These are phyloP conservation scores for Erinaceus europaeus DNA, from an alignment of 2,113 vertebrate genomes.

Conservation along the genomic window DNA sequence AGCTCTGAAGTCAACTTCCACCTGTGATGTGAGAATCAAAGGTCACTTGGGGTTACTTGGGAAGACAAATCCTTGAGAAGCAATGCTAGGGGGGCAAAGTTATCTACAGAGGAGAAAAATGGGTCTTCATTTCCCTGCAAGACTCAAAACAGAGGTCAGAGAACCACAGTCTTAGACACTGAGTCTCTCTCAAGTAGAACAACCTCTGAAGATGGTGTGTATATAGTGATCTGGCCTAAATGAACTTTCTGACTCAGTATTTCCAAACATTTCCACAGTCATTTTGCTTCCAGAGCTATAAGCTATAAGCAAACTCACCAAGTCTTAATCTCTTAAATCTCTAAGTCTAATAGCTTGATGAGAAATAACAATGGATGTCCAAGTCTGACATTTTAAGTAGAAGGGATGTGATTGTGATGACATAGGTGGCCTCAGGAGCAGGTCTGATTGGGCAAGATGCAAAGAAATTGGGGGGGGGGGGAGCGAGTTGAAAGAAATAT, in stretches of 20 bases:
- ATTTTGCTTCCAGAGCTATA: background rate
- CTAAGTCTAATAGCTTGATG: background rate
- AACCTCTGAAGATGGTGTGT: too few relatives aligned
- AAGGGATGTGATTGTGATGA: background rate
- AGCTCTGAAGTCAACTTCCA: constrained; percentile 34
- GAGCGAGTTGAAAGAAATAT: background rate
- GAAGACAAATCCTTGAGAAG: background rate
- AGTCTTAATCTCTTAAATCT: background rate
- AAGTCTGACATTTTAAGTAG: background rate
- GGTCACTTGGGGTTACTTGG: background rate
- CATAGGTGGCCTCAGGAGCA: background rate
- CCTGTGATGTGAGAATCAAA: constrained; percentile 5
- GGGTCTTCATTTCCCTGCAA: background rate
- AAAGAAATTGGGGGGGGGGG: too few relatives aligned
- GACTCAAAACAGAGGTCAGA: background rate
- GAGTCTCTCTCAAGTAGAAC: background rate
- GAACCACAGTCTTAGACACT: background rate
- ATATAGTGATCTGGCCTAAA: too few relatives aligned
- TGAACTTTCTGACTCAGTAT: background rate
- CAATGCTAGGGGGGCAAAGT: background rate
- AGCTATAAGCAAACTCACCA: background rate
- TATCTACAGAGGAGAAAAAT: background rate
- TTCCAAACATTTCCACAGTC: background rate
- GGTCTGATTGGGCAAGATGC: background rate
- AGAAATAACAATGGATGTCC: background rate